phyloP scores from a whole-genome alignment of 2,888 invertebrate species.

The Catotricha subobsoleta region DNA sequence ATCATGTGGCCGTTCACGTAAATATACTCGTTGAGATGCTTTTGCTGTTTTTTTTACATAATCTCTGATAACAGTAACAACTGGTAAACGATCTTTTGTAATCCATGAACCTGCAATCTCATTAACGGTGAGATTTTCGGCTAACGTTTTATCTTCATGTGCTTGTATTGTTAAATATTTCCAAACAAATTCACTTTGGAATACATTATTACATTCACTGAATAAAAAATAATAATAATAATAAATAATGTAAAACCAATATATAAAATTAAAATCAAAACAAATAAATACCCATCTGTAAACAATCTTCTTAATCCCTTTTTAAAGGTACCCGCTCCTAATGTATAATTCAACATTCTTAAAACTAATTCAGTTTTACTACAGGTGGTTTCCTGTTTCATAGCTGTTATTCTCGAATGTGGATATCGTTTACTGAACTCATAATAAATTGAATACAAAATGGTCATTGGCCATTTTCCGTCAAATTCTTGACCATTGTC shows the following conservation, averaged over 20 bases:
- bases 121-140: constrained; percentile 38
- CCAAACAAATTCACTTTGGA: constrained; percentile 68
- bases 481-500: constrained; percentile 52
- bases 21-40: constrained; percentile 44
- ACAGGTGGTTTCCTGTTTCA: constrained; percentile 50
- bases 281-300: constrained; percentile 37
- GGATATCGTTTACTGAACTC: constrained; percentile 64
- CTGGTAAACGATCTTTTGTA: constrained; percentile 57
- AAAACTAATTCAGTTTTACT: constrained; percentile 64
- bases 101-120: constrained; percentile 70
- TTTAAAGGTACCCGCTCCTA: constrained; percentile 59
- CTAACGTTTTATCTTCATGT: constrained; percentile 35
- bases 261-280: background rate
- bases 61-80: constrained; percentile 50
- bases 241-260: constrained; percentile 6
- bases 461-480: constrained; percentile 65
- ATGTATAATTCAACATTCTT: constrained; percentile 74
- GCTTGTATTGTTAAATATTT: constrained; percentile 49
- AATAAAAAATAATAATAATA: background rate
- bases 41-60: constrained; percentile 42
- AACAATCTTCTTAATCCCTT: constrained; percentile 53
- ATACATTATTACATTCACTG: constrained; percentile 44
- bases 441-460: constrained; percentile 58
- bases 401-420: constrained; percentile 56
- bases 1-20: constrained; percentile 54